Evolutionary conservation across 2,797 vertebrate genomes (phyloP).

Genomic region (Sphaeramia orbicularis): DNA sequence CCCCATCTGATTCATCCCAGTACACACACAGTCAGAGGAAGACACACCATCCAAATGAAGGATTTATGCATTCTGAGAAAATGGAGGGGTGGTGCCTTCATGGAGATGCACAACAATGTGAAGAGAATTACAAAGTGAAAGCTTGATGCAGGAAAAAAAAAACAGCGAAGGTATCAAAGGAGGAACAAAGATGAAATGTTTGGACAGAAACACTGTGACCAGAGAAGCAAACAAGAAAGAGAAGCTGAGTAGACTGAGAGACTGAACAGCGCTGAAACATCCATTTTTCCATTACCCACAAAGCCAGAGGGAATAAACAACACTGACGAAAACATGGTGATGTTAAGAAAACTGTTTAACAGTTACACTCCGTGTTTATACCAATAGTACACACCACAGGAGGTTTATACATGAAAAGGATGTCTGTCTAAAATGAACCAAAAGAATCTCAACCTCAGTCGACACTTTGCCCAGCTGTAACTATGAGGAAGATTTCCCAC

Average conservation of each 20-base stretch:
- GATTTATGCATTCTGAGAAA: slow-evolving; percentile 18
- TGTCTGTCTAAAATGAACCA: not conserved
- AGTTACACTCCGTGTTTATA: slow-evolving; percentile 29
- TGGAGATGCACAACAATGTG: not conserved
- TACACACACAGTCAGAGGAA: not conserved
- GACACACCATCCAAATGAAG: not conserved
- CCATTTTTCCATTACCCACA: slow-evolving; percentile 14
- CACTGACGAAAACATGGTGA: slow-evolving; percentile 11
- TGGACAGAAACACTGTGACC: not conserved
- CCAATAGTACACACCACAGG: not conserved
- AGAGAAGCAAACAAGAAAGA: slow-evolving; percentile 9
- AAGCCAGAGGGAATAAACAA: slow-evolving; percentile 35
- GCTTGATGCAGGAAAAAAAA: slow-evolving; percentile 7
- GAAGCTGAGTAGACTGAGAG: not conserved
- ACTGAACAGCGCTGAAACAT: slow-evolving; percentile 6
- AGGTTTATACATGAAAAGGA: slow-evolving; percentile 21
- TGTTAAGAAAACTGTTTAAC: slow-evolving; percentile 31
- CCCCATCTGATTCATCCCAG: slow-evolving; percentile 1
- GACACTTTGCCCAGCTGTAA: slow-evolving; percentile 6
- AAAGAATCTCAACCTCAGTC: slow-evolving; percentile 21
- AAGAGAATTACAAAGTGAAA: slow-evolving; percentile 11
- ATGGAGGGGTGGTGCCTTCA: slow-evolving; percentile 3
- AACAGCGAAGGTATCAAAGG: slow-evolving; percentile 21
- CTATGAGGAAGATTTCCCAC: not conserved
- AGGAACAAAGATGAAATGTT: slow-evolving; percentile 20